Conservation (phyloP, 2,888 invertebrate species). For the Macaria notata region DNA sequence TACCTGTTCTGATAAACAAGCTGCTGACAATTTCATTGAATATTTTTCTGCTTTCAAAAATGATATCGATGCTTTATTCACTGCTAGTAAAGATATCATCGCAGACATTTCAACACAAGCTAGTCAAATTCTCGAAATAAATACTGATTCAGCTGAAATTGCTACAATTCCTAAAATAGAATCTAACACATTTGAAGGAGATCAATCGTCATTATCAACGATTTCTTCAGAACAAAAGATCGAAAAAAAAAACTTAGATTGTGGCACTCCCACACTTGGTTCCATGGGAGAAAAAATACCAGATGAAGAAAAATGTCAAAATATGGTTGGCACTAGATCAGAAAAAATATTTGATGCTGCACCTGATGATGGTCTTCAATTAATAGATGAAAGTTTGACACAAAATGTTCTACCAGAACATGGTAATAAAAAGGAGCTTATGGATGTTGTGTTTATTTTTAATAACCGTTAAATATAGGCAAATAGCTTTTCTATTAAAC, state of each 20-base stretch:
- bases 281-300: no score
- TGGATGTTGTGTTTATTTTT: slow-evolving; percentile 1
- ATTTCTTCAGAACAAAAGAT: no score
- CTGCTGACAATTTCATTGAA: neutral
- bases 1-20: neutral
- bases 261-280: no score
- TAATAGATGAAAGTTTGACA: neutral
- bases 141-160: neutral
- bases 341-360: neutral
- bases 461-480: no score
- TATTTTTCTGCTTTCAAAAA: neutral
- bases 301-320: no score
- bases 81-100: neutral
- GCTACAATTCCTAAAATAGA: neutral
- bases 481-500: no score
- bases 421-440: slow-evolving; percentile 3
- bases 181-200: no score
- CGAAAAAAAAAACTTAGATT: neutral
- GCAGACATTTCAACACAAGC: slow-evolving; percentile 1
- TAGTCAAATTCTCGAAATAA: neutral
- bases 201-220: no score
- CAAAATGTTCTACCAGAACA: slow-evolving; percentile 4
- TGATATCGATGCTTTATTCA: neutral
- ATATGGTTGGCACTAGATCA: no score
- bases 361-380: neutral